Base-by-base conservation (phyloP, 2,888 invertebrate genomes). In the Agriopis aurantiaria region DNA sequence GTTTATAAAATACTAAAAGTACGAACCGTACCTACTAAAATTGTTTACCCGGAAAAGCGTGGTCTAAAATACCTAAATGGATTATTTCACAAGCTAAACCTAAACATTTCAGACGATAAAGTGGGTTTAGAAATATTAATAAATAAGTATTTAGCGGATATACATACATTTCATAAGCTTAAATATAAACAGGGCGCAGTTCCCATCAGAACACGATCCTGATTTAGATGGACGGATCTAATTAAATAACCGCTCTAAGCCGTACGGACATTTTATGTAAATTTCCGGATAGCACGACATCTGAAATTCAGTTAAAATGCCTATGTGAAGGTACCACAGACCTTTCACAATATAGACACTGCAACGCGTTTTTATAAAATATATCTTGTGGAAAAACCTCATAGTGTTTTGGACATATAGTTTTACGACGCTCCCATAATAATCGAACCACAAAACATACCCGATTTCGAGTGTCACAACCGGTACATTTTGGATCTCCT, bases 181-280 rank as follows among this genome's bases (percentile, higher is more conserved):
- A 61, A 66, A 23, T 59, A 56, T n/a, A n/a, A 53, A 63, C 63
- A 52, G 33, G 33, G 17, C 61, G 43, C 45, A 11, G 9, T 33
- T 58, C 53, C 65, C 57, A 64, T 65, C 67, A 60, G 76, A 71
- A 78, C 80, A 70, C 75, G 73, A 78, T 67, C 71, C 80, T 85
- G 81, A 85, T 85, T 86, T 80, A 81, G 78, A 81, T 75, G 79
- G 82, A 83, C 84, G 80, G 80, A 72, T 78, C 80, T 85, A 85
- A 88, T 88, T 84, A 84, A 86, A 87, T 86, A 82, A 82, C 76
- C 77, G 67, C 65, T 75, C 78, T 76, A 82, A 81, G 78, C 76
- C 79, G 53, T 66, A 71, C 76, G 76, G 75, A 82, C 74, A 77
- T 81, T 81, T 82, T 80, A 88, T 86, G 84, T 79, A 83, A 86